These are phyloP conservation scores for Rousettus madagascariensis DNA, from an alignment of 2,797 vertebrate genomes.

Conservation along the genomic window DNA sequence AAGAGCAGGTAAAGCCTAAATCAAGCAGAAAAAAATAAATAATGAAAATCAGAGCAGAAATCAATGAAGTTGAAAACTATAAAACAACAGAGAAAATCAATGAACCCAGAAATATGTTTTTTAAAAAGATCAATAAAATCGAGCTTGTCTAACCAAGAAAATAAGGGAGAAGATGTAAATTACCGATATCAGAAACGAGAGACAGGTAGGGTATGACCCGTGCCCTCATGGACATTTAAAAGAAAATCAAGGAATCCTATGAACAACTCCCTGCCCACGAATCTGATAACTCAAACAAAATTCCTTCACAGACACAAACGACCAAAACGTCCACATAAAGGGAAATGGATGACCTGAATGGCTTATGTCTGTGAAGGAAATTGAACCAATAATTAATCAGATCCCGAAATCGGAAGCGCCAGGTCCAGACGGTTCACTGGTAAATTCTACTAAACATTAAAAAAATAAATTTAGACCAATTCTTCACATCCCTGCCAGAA, in stretches of 20 bases:
- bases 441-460: background rate
- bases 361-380: background rate
- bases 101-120: background rate
- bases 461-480: background rate
- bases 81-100: background rate
- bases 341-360: rapidly evolving
- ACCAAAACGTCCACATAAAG: too few relatives aligned
- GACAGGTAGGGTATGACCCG: rapidly evolving
- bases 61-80: background rate
- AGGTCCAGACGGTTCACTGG: too few relatives aligned
- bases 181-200: background rate
- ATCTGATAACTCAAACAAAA: too few relatives aligned
- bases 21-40: background rate
- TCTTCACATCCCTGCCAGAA: background rate
- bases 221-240: rapidly evolving
- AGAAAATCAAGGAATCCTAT: background rate
- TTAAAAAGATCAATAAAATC: background rate
- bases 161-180: background rate
- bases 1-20: background rate
- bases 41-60: background rate
- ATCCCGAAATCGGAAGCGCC: too few relatives aligned
- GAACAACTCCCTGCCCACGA: background rate
- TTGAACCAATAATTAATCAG: background rate
- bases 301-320: background rate
- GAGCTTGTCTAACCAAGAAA: background rate